Conservation (phyloP, 2,888 invertebrate genomes). For the Halocaridina rubra region DNA sequence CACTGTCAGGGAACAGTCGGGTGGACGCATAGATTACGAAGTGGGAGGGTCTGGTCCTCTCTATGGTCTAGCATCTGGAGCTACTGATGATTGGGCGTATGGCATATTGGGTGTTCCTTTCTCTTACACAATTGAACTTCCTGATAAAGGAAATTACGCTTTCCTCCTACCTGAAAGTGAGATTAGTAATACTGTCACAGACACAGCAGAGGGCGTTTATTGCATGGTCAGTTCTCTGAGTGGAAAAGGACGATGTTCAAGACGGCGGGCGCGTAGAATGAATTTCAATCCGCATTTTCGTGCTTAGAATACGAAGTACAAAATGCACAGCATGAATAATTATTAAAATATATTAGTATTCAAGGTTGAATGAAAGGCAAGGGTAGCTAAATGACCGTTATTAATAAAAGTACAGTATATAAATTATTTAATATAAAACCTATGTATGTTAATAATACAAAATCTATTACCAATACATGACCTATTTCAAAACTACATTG, state of each 20-base stretch:
- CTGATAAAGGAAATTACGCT: constrained; percentile 85
- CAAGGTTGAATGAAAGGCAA: too few relatives aligned
- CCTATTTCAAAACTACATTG: too few relatives aligned
- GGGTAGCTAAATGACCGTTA: too few relatives aligned
- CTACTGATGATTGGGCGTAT: constrained; percentile 63
- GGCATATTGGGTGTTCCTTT: constrained; percentile 85
- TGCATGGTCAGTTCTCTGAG: constrained; percentile 55
- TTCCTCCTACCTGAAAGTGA: constrained; percentile 85
- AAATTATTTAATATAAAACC: too few relatives aligned
- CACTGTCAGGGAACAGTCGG: constrained; percentile 38
- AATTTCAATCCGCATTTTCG: neutral
- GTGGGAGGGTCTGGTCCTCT: constrained; percentile 61
- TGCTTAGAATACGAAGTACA: too few relatives aligned
- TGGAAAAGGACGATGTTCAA: constrained; percentile 41
- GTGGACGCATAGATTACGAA: constrained; percentile 52
- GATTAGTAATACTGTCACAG: constrained; percentile 81
- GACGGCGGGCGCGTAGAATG: neutral
- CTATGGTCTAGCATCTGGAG: constrained; percentile 62
- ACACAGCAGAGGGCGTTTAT: constrained; percentile 78
- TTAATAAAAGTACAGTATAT: too few relatives aligned
- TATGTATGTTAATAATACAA: too few relatives aligned
- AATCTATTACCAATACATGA: too few relatives aligned
- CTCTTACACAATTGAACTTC: constrained; percentile 88
- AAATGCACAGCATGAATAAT: too few relatives aligned
- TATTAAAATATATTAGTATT: too few relatives aligned